These are phyloP conservation scores for Galeopsomyia nigrocyanea DNA, from an alignment of 2,888 invertebrate genomes.

Conservation along the genomic window DNA sequence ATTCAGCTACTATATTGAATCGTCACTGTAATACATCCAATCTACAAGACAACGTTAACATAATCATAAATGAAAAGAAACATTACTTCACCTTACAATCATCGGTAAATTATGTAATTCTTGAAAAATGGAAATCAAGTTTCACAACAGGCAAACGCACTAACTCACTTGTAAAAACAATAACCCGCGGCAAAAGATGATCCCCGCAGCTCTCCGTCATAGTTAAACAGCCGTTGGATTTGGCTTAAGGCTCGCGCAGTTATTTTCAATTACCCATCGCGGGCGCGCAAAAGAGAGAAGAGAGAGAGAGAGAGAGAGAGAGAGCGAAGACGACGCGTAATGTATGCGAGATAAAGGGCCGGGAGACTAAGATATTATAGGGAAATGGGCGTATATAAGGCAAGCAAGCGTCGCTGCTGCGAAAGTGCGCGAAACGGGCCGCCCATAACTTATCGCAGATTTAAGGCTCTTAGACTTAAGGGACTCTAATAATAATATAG, in stretches of 20 bases:
- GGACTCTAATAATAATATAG: conserved; percentile 70
- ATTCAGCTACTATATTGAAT: too few species aligned
- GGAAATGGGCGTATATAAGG: conserved; percentile 66
- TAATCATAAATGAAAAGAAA: too few species aligned
- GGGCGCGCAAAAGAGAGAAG: conserved; percentile 53
- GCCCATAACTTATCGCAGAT: conserved; percentile 70
- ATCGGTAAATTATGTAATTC: too few species aligned
- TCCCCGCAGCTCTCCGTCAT: conserved; percentile 63
- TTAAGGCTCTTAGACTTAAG: conserved; percentile 70
- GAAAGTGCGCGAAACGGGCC: conserved; percentile 53
- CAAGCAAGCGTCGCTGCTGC: conserved; percentile 42
- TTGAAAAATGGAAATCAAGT: not conserved
- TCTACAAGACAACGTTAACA: too few species aligned
- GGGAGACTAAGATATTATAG: conserved; percentile 69
- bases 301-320: conserved; percentile 53
- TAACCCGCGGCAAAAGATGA: conserved; percentile 56
- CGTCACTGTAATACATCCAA: too few species aligned
- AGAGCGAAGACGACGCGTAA: conserved; percentile 55
- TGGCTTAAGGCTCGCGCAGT: conserved; percentile 61
- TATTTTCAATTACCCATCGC: conserved; percentile 68
- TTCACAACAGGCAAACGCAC: too few species aligned
- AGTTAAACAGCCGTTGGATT: conserved; percentile 60
- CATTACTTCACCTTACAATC: conserved; percentile 5
- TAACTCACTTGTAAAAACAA: conserved; percentile 21
- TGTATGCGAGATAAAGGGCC: conserved; percentile 69